Base-by-base conservation (phyloP, 2,797 vertebrate species). In the Bucorvus abyssinicus region DNA sequence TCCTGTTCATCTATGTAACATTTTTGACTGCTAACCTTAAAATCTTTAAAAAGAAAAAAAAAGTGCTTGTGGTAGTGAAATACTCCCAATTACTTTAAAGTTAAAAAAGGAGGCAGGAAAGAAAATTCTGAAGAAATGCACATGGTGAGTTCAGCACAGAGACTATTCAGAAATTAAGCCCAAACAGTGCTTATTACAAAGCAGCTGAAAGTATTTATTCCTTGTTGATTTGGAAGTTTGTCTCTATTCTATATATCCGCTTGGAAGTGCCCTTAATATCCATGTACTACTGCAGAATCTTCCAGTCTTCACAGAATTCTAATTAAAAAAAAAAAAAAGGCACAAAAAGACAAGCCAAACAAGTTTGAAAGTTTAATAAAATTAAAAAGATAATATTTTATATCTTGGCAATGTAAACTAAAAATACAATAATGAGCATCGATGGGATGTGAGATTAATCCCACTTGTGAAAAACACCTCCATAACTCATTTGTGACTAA, bases 401-500 rank as follows among this genome's bases (percentile, higher is more conserved):
- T 76, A 57, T 45, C 47, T 65, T 68, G 53, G 47, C 56, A 47
- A 50, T 90, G 67, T 34, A 91, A 87, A 73, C 87, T 34, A 93
- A 93, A 84, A 97, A 92, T 69, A 53, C n/a, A 94, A 79, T 95
- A 95, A 96, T 75, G 91, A 97, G 59, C 77, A 92, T 89, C 3
- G 8, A 65, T 90, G 77, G 89, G 67, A 91, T 78, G 63, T 84
- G 94, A 85, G 71, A 95, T 94, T 93, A 93, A 94, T 85, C 75
- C 76, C 81, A 57, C 75, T 93, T 96, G 92, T 89, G 77, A 96
- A 96, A 94, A 95, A 74, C 74, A 69, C 59, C 81, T 96, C 91
- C 75, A 94, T 96, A 95, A 96, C 79, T 97, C 96, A 95, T 91
- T 95, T 16, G 70, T 89, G 79, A 87, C 93, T 96, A 77, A 91